phyloP scores from a whole-genome alignment of 2,888 invertebrate genomes.

The Phytoseiulus persimilis region DNA sequence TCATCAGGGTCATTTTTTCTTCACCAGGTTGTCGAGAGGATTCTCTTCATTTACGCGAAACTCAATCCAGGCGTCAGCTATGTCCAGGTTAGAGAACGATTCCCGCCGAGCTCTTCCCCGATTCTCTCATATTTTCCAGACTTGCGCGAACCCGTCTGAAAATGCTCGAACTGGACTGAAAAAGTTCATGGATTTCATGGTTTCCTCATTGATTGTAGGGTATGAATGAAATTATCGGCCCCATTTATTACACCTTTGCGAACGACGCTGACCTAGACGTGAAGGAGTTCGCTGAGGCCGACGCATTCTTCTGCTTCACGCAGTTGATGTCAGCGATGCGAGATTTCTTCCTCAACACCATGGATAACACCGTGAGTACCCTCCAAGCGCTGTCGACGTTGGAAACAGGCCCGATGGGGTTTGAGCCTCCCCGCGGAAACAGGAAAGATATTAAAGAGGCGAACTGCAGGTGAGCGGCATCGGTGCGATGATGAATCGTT shows the following conservation, averaged over 20 bases:
- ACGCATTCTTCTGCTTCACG: slow-evolving; percentile 96
- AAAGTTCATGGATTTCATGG: neutral
- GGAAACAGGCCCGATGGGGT: too few species aligned
- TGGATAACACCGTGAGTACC: slow-evolving; percentile 73
- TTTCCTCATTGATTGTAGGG: slow-evolving; percentile 59
- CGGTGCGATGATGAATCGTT: slow-evolving; percentile 74
- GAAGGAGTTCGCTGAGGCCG: slow-evolving; percentile 83
- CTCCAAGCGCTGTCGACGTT: neutral
- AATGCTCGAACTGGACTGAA: too few species aligned
- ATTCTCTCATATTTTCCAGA: too few species aligned
- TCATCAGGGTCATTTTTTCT: neutral
- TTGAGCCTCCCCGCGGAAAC: too few species aligned
- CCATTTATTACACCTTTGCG: slow-evolving; percentile 94
- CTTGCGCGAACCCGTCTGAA: too few species aligned
- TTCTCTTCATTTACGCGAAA: slow-evolving; percentile 93
- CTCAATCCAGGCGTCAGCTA: slow-evolving; percentile 89
- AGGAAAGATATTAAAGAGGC: neutral
- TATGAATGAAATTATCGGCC: slow-evolving; percentile 98
- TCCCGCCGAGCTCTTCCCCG: too few species aligned
- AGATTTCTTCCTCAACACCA: slow-evolving; percentile 88
- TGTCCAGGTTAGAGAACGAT: slow-evolving; percentile 52
- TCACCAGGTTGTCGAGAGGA: slow-evolving; percentile 67
- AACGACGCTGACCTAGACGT: slow-evolving; percentile 66
- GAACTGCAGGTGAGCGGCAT: slow-evolving; percentile 60
- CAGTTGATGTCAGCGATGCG: slow-evolving; percentile 95